phyloP scores from a whole-genome alignment of 2,888 invertebrate species.

The Tachina lurida region DNA sequence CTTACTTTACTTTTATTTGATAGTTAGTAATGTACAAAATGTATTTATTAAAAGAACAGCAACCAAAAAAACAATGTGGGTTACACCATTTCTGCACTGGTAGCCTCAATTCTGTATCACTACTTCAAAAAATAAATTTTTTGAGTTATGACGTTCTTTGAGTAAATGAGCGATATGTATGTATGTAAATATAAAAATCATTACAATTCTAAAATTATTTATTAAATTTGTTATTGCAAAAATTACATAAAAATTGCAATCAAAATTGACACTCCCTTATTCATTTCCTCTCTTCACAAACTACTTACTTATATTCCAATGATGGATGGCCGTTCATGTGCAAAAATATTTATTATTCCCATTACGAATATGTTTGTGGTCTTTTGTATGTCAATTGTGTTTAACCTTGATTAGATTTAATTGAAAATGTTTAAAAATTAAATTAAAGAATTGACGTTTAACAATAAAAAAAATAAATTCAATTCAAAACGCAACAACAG shows the following conservation, averaged over 20 bases:
- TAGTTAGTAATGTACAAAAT: too few species aligned
- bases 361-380: conserved; percentile 16
- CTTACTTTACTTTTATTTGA: too few species aligned
- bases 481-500: conserved; percentile 41
- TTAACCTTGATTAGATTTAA: conserved; percentile 70
- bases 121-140: too few species aligned
- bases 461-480: conserved; percentile 46
- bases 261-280: conserved; percentile 29
- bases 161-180: too few species aligned
- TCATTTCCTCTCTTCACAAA: conserved; percentile 46
- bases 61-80: too few species aligned
- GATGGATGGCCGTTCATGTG: neutral
- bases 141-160: too few species aligned
- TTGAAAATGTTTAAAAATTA: conserved; percentile 65
- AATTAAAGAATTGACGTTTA: conserved; percentile 67
- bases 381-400: conserved; percentile 53
- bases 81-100: too few species aligned
- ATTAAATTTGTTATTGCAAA: neutral
- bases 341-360: conserved; percentile 38
- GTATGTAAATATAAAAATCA: neutral
- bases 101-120: too few species aligned
- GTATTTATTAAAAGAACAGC: too few species aligned
- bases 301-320: conserved; percentile 16
- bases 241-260: neutral
- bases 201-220: neutral